Evolutionary conservation across 1,140 invertebrate species (phyloP).

Genomic region (Drosophila sturtevanti): DNA sequence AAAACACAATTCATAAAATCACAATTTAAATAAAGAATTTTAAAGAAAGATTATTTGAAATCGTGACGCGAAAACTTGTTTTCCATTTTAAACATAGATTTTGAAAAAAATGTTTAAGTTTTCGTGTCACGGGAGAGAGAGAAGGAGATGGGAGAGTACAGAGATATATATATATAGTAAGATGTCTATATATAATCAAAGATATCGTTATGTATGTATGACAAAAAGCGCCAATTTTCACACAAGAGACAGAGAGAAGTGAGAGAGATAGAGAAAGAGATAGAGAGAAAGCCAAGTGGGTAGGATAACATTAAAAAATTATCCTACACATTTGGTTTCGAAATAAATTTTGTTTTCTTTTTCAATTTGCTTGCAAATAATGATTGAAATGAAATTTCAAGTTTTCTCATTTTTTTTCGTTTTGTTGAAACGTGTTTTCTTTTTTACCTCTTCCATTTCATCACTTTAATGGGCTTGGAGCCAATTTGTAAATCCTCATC

Average conservation of each 20-base stretch:
- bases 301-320: conserved; percentile 21
- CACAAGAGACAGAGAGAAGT: conserved; percentile 31
- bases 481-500: conserved; percentile 80
- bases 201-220: not conserved
- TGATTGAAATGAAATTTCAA: conserved; percentile 19
- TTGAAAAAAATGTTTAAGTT: not conserved
- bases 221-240: conserved; percentile 43
- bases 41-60: not conserved
- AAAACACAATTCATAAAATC: conserved; percentile 4
- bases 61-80: not conserved
- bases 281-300: conserved; percentile 26
- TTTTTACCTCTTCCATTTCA: conserved; percentile 82
- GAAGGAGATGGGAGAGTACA: not conserved
- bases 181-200: not conserved
- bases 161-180: not conserved
- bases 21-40: conserved; percentile 1
- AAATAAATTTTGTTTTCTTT: conserved; percentile 27
- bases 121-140: not conserved
- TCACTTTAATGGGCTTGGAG: conserved; percentile 76
- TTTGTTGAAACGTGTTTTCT: conserved; percentile 3
- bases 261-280: conserved; percentile 10
- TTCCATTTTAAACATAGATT: too few species aligned
- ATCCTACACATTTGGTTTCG: conserved; percentile 22
- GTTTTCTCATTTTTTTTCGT: not conserved
- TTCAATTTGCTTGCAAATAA: conserved; percentile 11